These are phyloP conservation scores for Enteromius treurensis DNA, from an alignment of 2,797 vertebrate species.

Conservation along the genomic window DNA sequence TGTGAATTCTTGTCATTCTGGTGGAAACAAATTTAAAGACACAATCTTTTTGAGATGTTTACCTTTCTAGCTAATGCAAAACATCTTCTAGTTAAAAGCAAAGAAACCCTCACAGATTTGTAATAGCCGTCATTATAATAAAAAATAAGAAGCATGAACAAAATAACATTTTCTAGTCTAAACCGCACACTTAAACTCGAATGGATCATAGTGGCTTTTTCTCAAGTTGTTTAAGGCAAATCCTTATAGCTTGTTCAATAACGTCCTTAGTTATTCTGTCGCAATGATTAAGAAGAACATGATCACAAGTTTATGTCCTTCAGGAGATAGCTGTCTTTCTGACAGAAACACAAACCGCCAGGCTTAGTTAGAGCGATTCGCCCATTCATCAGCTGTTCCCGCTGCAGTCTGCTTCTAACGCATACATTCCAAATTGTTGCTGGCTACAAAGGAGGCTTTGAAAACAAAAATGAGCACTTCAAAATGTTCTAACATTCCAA, in stretches of 20 bases:
- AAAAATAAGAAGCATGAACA: neutral
- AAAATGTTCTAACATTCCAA: slow-evolving; percentile 59
- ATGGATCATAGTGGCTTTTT: neutral
- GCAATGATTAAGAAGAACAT: neutral
- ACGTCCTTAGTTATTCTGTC: neutral
- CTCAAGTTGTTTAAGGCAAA: neutral
- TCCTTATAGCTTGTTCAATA: neutral
- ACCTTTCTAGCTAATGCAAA: neutral
- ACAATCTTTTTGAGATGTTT: neutral
- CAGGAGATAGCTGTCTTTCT: slow-evolving; percentile 9
- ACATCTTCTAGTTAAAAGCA: neutral
- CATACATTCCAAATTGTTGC: slow-evolving; percentile 71
- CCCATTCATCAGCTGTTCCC: slow-evolving; percentile 25
- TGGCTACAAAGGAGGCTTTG: slow-evolving; percentile 70
- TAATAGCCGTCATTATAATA: neutral
- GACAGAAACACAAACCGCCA: slow-evolving; percentile 16
- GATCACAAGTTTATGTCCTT: slow-evolving; percentile 20
- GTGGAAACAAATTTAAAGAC: neutral
- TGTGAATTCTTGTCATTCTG: neutral
- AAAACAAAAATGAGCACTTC: slow-evolving; percentile 69
- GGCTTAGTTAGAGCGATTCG: neutral
- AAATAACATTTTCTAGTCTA: neutral
- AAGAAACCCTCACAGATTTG: neutral
- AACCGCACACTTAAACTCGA: neutral
- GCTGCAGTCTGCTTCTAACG: slow-evolving; percentile 57